Base-by-base conservation (phyloP, 2,797 vertebrate genomes). In the Xyrichtys novacula region DNA sequence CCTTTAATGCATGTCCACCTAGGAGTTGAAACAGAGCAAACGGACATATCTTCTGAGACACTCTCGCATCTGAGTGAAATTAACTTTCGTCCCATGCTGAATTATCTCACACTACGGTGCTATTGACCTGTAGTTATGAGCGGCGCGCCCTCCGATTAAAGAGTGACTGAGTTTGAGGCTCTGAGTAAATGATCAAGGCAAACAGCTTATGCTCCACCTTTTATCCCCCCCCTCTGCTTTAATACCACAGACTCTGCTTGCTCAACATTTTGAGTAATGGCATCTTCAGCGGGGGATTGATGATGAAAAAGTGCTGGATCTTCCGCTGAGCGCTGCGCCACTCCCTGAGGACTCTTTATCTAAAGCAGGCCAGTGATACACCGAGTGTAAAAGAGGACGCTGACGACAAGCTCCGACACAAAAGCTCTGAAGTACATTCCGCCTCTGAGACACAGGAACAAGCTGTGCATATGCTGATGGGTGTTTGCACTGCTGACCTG, bases 141-240 rank as follows among this genome's bases (percentile, higher is more conserved):
- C 53, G 78, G 46, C 6, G 1, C 23, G 39, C 4, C 20, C 52
- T 85, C 80, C 1, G 74, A 85, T 88, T 70, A 39, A 76, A 74
- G 39, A 65, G 60, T 19, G 59, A 29, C 78, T 11, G 63, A 48
- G 57, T 68, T 34, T 70, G 56, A 64, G 52, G 58, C 73, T 65
- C 36, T 16, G 65, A 65, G 25, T 73, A 69, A 80, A 78, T 59
- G 62, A 90, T 83, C 71, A 81, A 53, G 78, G 78, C 71, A 54
- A 74, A 54, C 49, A 71, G 49, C 47, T 65, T 23, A 44, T 34
- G 26, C 39, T n/a, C 49, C 68, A 58, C 62, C 64, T 53, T 46
- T 55, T 57, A 39, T 65, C 15, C 2, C 40, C 15, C 2, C 40
- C 31, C 56, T 67, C 34, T 58, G 47, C 46, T 72, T 20, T 23